Conservation (phyloP, 2,888 invertebrate genomes). For the Ryuthela nishihirai region DNA sequence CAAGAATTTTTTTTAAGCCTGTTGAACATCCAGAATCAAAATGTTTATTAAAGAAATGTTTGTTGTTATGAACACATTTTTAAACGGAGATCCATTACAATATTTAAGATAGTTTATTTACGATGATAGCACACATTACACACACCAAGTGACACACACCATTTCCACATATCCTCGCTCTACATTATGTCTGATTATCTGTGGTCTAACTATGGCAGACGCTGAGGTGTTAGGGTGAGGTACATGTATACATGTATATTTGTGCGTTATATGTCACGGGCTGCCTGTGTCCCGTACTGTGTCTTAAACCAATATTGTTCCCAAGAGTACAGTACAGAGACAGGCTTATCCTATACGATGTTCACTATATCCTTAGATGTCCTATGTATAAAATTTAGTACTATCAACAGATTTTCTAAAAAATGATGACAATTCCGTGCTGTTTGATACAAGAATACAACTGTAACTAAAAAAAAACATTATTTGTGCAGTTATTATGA, state of each 20-base stretch:
- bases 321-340: slow-evolving; percentile 2
- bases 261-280: slow-evolving; percentile 20
- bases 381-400: slow-evolving; percentile 34
- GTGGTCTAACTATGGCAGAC: slow-evolving; percentile 37
- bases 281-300: slow-evolving; percentile 25
- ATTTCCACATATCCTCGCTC: slow-evolving; percentile 22
- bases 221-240: slow-evolving; percentile 22
- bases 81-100: no score
- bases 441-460: slow-evolving; percentile 29
- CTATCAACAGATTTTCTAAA: slow-evolving; percentile 30
- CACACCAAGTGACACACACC: slow-evolving; percentile 8
- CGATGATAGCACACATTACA: slow-evolving; percentile 1
- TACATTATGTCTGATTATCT: slow-evolving; percentile 33
- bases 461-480: background rate
- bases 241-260: slow-evolving; percentile 23
- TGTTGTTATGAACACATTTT: no score
- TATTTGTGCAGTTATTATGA: background rate
- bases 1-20: no score
- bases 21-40: no score
- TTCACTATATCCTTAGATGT: slow-evolving; percentile 35
- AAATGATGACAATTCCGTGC: slow-evolving; percentile 10
- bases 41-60: no score
- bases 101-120: background rate
- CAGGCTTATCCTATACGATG: slow-evolving; percentile 37
- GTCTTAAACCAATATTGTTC: no score